Conservation (phyloP, 2,797 vertebrate species). For the Ctenopoma kingsleyae region DNA sequence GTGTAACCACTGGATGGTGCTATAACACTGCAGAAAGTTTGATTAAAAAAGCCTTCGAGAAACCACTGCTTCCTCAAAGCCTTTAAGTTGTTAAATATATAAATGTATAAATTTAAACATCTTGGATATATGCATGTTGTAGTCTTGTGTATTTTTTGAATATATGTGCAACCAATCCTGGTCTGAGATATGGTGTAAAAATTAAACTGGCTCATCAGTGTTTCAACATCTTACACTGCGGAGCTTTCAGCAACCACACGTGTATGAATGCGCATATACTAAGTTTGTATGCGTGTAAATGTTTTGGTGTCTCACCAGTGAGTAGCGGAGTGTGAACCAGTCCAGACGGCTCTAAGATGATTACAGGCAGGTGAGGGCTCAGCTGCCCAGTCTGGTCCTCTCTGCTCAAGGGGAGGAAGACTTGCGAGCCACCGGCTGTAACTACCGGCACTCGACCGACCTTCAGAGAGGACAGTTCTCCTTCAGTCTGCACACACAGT, state of each 20-base stretch:
- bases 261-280: not conserved
- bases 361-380: slow-evolving; percentile 88
- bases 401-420: slow-evolving; percentile 88
- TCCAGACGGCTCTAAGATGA: slow-evolving; percentile 92
- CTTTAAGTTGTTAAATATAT: not conserved
- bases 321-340: slow-evolving; percentile 88
- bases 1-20: slow-evolving; percentile 59
- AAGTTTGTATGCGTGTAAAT: not conserved
- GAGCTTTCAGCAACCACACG: not conserved
- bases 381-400: slow-evolving; percentile 87
- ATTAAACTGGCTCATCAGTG: not conserved
- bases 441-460: slow-evolving; percentile 77
- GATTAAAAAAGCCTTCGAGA: not conserved
- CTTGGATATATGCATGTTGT: too few species aligned
- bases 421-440: slow-evolving; percentile 73
- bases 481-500: slow-evolving; percentile 82
- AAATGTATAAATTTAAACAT: not conserved
- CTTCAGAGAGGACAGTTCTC: slow-evolving; percentile 80
- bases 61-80: not conserved
- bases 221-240: not conserved
- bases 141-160: not conserved
- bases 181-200: not conserved
- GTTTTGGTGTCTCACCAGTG: slow-evolving; percentile 82
- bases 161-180: not conserved
- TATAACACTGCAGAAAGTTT: slow-evolving; percentile 29